phyloP scores from a whole-genome alignment of 2,797 vertebrate genomes.

The Poeciliopsis infans region DNA sequence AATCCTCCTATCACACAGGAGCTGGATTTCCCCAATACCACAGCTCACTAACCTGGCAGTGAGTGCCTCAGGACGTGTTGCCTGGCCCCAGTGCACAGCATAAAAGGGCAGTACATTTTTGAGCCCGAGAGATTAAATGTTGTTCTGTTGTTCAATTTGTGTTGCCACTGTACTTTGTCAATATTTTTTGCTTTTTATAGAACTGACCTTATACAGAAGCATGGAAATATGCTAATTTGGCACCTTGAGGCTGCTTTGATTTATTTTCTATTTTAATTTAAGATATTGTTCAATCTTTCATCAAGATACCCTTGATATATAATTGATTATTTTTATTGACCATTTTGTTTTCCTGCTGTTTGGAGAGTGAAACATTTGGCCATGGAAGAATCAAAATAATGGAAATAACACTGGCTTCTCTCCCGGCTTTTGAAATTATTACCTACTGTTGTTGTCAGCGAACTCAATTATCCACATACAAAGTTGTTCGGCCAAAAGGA shows the following conservation, averaged over 20 bases:
- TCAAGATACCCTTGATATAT: slow-evolving; percentile 18
- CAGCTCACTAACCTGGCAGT: slow-evolving; percentile 69
- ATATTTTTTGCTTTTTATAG: slow-evolving; percentile 15
- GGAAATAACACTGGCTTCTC: not conserved
- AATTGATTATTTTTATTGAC: slow-evolving; percentile 8
- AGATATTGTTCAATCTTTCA: not conserved
- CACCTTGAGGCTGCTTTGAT: slow-evolving; percentile 14
- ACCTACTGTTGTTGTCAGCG: not conserved
- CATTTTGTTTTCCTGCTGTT: slow-evolving; percentile 8
- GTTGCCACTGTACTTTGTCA: slow-evolving; percentile 11
- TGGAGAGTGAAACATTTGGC: slow-evolving; percentile 13
- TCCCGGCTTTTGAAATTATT: not conserved
- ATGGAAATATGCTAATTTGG: slow-evolving; percentile 13
- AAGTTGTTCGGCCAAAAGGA: not conserved
- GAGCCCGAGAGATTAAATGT: slow-evolving; percentile 27
- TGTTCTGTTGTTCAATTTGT: slow-evolving; percentile 38
- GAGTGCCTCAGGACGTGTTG: slow-evolving; percentile 63
- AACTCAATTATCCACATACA: not conserved
- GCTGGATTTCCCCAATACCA: slow-evolving; percentile 63
- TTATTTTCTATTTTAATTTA: slow-evolving; percentile 11
- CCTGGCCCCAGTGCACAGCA: slow-evolving; percentile 40
- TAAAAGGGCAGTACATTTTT: slow-evolving; percentile 42
- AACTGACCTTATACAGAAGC: slow-evolving; percentile 23
- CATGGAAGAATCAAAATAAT: not conserved
- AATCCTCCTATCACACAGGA: slow-evolving; percentile 69